Percentiles rank a stretch among this genome's conserved stretches.
Conservation (phyloP, 1,140 invertebrate genomes). For the Bombus sylvicola region DNA sequence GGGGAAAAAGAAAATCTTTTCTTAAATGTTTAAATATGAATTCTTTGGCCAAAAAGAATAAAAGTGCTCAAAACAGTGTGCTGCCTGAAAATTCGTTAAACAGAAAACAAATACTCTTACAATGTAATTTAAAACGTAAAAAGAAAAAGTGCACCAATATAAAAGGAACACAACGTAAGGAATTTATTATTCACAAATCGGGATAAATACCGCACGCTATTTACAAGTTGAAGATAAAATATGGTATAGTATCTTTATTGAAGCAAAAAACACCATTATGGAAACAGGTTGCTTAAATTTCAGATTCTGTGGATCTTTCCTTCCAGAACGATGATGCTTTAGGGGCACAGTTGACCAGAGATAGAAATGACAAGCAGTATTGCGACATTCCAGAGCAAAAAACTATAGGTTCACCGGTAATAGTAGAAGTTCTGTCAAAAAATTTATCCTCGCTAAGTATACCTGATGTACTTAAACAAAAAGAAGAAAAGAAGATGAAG, state of each 20-base stretch:
- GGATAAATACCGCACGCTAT: constrained; percentile 10
- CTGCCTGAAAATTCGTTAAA: neutral
- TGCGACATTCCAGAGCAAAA: neutral
- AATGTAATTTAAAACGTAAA: neutral
- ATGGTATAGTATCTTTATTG: constrained; percentile 8
- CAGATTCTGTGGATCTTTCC: constrained; percentile 32
- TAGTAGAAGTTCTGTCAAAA: constrained; percentile 5
- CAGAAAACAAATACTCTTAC: neutral
- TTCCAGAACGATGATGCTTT: neutral
- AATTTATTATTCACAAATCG: neutral
- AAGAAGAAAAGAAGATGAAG: neutral
- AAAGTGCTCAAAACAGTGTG: neutral
- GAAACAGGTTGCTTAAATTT: constrained; percentile 50
- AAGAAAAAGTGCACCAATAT: neutral
- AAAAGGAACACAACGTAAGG: constrained; percentile 6
- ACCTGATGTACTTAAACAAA: constrained; percentile 16
- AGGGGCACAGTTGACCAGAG: neutral
- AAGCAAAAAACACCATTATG: constrained; percentile 13
- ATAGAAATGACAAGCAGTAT: neutral
- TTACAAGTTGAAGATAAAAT: constrained; percentile 38
- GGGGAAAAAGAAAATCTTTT: neutral
- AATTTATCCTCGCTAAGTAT: neutral
- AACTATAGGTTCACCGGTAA: constrained; percentile 16
- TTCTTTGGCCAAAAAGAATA: neutral
- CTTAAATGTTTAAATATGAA: neutral